Base-by-base conservation (phyloP, 2,113 vertebrate species). In the Paracanthobrama guichenoti region DNA sequence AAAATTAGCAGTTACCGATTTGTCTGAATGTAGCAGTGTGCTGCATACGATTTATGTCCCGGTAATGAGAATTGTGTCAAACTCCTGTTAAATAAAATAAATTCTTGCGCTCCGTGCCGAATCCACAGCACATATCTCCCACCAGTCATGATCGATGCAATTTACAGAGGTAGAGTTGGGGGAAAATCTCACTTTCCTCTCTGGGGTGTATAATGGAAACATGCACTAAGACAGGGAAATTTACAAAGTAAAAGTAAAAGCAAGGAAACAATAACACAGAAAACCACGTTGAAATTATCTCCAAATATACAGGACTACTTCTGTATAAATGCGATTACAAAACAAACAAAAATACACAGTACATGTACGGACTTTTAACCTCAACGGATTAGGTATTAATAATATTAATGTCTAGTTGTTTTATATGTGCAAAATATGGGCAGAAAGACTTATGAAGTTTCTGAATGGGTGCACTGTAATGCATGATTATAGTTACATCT, bases 1-100 rank as follows among this genome's bases (percentile, higher is more conserved):
- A 96, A 95, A 96, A 96, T 95, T 95, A 96, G 95, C 95, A 95
- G 93, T 96, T 95, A 90, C 91, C 93, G 90, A 93, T 95, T 95
- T 94, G 92, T 94, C 74, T 64, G 82, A 39, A 71, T 81, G 64
- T 66, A 71, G 64, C n/a, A 20, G 90, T 91, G 89, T 18, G 89
- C 89, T 88, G 81, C 90, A 92, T 93, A 92, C 94, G 90, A 93
- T 90, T 91, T 87, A 87, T 89, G 81, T 84, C n/a, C 82, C 64
- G 74, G 86, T 89, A 89, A 89, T 88, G 87, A 89, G 88, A 86
- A 85, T 86, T 75, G 84, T 88, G 79, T 83, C 83, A 76, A 80
- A 18, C 66, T 35, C 80, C 46, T 66, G 82, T 88, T 88, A 80
- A 82, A 69, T 83, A 9, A 86, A 85, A 87, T 83, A 89, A 89